These are phyloP conservation scores for Euproctis similis DNA, from an alignment of 2,888 invertebrate genomes.

Conservation along the genomic window DNA sequence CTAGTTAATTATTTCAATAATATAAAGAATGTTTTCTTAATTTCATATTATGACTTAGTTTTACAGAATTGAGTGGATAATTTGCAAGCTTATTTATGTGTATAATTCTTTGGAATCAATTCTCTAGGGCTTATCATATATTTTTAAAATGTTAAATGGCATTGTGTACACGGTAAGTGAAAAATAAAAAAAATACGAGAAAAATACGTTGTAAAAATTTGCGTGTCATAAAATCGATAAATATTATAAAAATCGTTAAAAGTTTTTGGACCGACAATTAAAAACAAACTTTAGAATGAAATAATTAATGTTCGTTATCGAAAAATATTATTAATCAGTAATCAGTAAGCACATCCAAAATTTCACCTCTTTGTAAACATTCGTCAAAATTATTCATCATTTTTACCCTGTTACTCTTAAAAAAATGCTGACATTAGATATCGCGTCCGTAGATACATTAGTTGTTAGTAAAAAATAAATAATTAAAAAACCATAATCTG, in stretches of 20 bases:
- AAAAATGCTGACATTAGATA: conserved; percentile 9
- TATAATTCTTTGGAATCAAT: conserved; percentile 2
- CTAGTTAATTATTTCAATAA: no score
- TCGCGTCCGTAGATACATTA: no score
- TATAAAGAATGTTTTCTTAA: no score
- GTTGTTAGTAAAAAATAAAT: no score
- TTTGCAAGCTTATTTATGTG: no score
- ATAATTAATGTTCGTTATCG: conserved; percentile 33
- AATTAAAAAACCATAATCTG: no score
- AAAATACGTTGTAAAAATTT: conserved; percentile 9
- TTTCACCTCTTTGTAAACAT: conserved; percentile 22
- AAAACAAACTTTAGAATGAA: conserved; percentile 25
- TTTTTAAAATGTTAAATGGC: background rate
- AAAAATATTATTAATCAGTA: conserved; percentile 45
- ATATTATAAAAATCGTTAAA: conserved; percentile 29
- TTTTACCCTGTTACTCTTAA: conserved; percentile 38
- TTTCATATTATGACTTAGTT: no score
- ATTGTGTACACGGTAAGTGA: background rate
- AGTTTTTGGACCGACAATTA: conserved; percentile 33
- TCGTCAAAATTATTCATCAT: conserved; percentile 24
- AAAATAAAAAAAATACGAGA: conserved; percentile 5
- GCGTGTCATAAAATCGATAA: no score
- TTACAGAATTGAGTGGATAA: background rate
- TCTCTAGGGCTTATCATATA: background rate
- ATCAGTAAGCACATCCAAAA: conserved; percentile 53